phyloP scores from a whole-genome alignment of 2,888 invertebrate species.

The Cerastoderma edule region DNA sequence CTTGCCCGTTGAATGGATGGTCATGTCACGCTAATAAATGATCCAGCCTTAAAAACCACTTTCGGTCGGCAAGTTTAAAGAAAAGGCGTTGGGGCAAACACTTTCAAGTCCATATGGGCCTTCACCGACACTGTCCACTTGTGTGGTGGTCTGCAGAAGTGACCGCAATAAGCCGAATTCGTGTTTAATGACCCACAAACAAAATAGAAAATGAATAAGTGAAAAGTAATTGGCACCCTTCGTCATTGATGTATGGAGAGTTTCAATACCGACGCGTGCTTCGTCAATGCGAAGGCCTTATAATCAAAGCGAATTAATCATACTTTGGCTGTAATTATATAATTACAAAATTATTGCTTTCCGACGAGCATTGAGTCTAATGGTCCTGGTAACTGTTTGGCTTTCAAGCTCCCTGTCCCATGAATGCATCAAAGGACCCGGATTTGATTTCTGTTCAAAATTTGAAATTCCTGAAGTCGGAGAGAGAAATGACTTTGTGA shows the following conservation, averaged over 20 bases:
- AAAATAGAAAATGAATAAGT: conserved; percentile 21
- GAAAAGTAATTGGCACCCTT: conserved; percentile 24
- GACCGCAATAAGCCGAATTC: conserved; percentile 17
- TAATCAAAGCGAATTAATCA: conserved; percentile 51
- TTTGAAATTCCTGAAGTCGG: conserved; percentile 17
- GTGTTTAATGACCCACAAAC: conserved; percentile 15
- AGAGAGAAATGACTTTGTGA: no score
- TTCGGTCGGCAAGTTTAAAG: conserved; percentile 7
- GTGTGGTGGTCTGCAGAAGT: conserved; percentile 18
- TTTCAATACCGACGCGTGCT: conserved; percentile 53
- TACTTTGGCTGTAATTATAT: conserved; percentile 41
- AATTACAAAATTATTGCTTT: conserved; percentile 49
- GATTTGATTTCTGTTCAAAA: conserved; percentile 9
- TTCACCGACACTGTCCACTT: conserved; percentile 17
- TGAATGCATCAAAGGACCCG: conserved; percentile 19
- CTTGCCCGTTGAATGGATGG: conserved; percentile 40
- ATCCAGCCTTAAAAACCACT: conserved; percentile 26
- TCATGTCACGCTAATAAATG: conserved; percentile 54
- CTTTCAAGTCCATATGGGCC: conserved; percentile 24
- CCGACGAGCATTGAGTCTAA: background rate
- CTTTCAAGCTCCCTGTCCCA: background rate
- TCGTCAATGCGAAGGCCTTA: conserved; percentile 31
- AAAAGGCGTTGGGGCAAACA: conserved; percentile 13
- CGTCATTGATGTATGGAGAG: conserved; percentile 24
- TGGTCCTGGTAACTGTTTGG: conserved; percentile 10